These are phyloP conservation scores for Agapornis roseicollis DNA, from an alignment of 2,113 vertebrate species.

Conservation along the genomic window DNA sequence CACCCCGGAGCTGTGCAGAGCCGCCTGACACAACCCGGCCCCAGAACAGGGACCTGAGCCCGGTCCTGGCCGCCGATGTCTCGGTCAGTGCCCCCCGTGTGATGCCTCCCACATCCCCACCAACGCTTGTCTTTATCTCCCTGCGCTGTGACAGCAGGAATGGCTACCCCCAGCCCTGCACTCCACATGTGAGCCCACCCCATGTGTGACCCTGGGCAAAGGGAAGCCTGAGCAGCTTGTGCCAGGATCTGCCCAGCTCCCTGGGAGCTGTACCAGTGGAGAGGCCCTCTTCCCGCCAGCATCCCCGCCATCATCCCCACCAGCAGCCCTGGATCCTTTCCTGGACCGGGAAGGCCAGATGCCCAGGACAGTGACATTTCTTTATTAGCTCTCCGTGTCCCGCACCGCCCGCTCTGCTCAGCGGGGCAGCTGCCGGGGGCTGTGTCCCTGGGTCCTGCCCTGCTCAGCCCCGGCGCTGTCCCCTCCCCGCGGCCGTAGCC, in stretches of 20 bases:
- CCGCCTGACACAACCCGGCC: rapidly evolving
- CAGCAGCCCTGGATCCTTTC: background rate
- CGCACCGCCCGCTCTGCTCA: rapidly evolving
- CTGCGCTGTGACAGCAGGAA: rapidly evolving
- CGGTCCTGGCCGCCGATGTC: rapidly evolving
- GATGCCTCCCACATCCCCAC: background rate
- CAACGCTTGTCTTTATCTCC: background rate
- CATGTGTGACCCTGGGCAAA: rapidly evolving
- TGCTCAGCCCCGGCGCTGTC: too few species aligned
- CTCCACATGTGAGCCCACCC: rapidly evolving
- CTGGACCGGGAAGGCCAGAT: too few species aligned
- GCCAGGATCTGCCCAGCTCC: background rate
- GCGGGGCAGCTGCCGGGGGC: background rate
- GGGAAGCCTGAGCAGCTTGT: background rate
- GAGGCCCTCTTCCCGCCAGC: background rate
- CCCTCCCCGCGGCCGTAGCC: background rate
- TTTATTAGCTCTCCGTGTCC: background rate
- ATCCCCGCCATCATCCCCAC: background rate
- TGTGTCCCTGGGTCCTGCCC: background rate
- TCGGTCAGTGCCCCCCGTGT: rapidly evolving
- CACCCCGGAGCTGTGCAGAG: background rate
- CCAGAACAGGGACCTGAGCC: rapidly evolving
- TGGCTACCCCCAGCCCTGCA: background rate
- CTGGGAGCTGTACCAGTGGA: background rate
- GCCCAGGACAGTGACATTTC: background rate